A percentile compares a stretch with the other conserved stretches of the same genome.
These are phyloP conservation scores for Paramormyrops hopkinsi DNA, from an alignment of 2,797 vertebrate species.

Conservation along the genomic window DNA sequence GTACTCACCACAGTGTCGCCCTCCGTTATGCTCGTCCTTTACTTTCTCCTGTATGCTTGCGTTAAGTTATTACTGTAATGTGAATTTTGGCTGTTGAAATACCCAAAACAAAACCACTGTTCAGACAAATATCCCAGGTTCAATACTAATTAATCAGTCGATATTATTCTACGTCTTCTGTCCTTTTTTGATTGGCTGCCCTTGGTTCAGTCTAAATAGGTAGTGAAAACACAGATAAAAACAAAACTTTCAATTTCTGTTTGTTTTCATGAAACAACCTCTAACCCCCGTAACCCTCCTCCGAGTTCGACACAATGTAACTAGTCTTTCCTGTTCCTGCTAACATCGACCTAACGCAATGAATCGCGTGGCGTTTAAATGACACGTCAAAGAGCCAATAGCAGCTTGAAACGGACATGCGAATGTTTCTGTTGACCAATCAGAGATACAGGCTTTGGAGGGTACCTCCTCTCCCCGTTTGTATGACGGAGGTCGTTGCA, in stretches of 20 bases:
- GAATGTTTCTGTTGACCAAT: slow-evolving; percentile 36
- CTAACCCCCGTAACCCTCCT: slow-evolving; percentile 30
- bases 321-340: slow-evolving; percentile 46
- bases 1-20: slow-evolving; percentile 19
- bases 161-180: not conserved
- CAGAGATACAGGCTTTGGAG: not conserved
- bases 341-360: slow-evolving; percentile 41
- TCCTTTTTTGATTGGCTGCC: not conserved
- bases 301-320: slow-evolving; percentile 39
- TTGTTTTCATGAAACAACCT: not conserved
- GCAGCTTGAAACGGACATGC: not conserved
- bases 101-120: not conserved
- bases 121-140: not conserved
- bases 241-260: slow-evolving; percentile 24
- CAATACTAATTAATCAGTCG: not conserved
- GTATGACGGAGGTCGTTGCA: not conserved
- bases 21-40: not conserved
- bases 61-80: not conserved
- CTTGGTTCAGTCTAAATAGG: not conserved
- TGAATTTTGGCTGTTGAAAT: slow-evolving; percentile 10
- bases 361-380: slow-evolving; percentile 30
- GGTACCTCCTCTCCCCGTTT: not conserved
- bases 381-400: slow-evolving; percentile 43
- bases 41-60: not conserved
- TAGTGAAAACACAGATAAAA: not conserved